Evolutionary conservation across 2,888 invertebrate species (phyloP), one percentile per base, ranked within the genome.

Genomic region (Molanna angustata): DNA sequence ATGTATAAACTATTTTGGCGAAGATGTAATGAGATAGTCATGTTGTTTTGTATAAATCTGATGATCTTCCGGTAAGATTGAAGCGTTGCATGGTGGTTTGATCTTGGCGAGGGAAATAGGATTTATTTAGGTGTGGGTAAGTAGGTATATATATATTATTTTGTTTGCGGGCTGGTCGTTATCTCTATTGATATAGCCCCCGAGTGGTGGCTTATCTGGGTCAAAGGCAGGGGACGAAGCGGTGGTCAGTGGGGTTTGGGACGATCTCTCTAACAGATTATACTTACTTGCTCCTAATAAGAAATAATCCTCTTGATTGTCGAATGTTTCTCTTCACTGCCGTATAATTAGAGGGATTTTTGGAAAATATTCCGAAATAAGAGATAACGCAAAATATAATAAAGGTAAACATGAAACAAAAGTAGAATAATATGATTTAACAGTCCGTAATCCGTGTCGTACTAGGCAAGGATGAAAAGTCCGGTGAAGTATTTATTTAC

Each of bases 171-270:
- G 18, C 42, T 33, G 9, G 19, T 27, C 43, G 43, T 43, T 50
- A 44, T 50, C 50, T 33, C 35, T 50, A 50, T 50, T 50, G 44
- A 37, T 50, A 37, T 50, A 43, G 43, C 50, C 43, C 44, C 50
- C 13, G 31, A 50, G 43, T 21, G 50, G 27, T 18, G 16, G 27
- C 43, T 16, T 3, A 50, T 50, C 50, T 50, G 43, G 50, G 50
- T 50, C 50, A 50, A 17, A 31, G 9, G 2, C 43, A 35, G 49
- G 22, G 9, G 32, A 35, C 43, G 22, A 35, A 11, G 6, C 37
- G 22, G n/a, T 11, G n/a, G n/a, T n/a, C n/a, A n/a, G n/a, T 3
- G 4, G 1, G 13, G 33, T 6, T 18, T 19, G 18, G 40, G 6
- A 18, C 40, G 27, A 4, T 11, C 27, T 27, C 27, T 27, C 6